Evolutionary conservation across 2,113 vertebrate genomes (phyloP).

Genomic region (Typhlomys cinereus): DNA sequence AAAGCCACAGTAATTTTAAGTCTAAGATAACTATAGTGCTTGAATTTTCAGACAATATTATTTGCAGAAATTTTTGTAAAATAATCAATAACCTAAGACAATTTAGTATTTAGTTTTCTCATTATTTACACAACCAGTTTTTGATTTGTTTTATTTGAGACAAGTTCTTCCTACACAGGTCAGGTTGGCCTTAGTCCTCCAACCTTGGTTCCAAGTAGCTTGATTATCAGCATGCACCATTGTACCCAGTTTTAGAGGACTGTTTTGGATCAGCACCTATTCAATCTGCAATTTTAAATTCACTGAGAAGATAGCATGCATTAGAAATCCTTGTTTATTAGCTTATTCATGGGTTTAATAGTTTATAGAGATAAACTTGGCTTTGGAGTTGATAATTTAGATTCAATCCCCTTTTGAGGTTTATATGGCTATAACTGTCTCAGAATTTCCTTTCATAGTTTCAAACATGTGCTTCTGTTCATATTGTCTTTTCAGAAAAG

Average conservation of each 20-base stretch:
- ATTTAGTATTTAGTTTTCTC: neutral
- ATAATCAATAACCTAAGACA: neutral
- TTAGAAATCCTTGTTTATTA: neutral
- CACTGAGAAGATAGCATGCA: neutral
- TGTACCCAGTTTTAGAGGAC: neutral
- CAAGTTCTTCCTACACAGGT: neutral
- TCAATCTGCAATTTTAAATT: neutral
- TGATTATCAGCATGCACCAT: neutral
- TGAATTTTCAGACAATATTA: neutral
- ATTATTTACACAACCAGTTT: neutral
- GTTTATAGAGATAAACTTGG: slow-evolving; percentile 32
- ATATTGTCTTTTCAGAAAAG: neutral
- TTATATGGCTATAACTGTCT: neutral
- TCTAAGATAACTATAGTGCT: neutral
- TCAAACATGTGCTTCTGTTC: neutral
- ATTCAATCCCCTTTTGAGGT: slow-evolving; percentile 6
- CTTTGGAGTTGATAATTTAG: neutral
- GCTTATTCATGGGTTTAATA: neutral
- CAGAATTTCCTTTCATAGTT: neutral
- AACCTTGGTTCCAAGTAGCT: neutral
- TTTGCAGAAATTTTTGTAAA: slow-evolving; percentile 18
- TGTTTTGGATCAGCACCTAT: neutral
- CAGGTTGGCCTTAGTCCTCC: neutral
- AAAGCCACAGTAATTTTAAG: neutral
- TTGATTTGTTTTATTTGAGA: neutral